Base-by-base conservation (phyloP, 2,888 invertebrate species). In the Micoletzkya japonica region DNA sequence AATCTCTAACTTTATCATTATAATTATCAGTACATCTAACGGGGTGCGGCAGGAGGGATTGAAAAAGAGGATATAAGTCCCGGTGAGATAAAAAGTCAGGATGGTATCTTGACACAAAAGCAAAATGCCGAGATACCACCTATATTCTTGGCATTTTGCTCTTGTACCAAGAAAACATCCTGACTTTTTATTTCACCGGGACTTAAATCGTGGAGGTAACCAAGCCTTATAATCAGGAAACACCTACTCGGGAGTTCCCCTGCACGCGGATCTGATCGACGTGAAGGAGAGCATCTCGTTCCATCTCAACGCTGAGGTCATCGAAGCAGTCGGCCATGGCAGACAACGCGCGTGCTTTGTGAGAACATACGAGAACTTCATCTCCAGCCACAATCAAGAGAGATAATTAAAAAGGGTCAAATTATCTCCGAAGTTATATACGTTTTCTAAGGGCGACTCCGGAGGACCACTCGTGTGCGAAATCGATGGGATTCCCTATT, bases 381-480 rank as follows among this genome's bases (percentile, higher is more conserved):
- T n/a, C n/a, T n/a, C n/a, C n/a, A n/a, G n/a, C n/a, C n/a, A n/a
- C n/a, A n/a, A n/a, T n/a, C n/a, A n/a, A n/a, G n/a, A n/a, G n/a
- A n/a, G n/a, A n/a, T n/a, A n/a, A n/a, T n/a, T n/a, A n/a, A n/a
- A n/a, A n/a, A n/a, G n/a, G n/a, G n/a, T 17, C 17, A 17, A 39
- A 39, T 39, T 17, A 39, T 39, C 7, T 39, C 17, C 17, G 10
- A 39, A 7, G 39, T 17, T 39, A 10, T 7, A 7, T 39, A 39
- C 17, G 39, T 39, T 10, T 39, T 39, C 39, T 39, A 39, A 68
- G 68, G 68, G 68, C 32, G 68, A 68, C 49, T 50, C 52, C 24
- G 68, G 68, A 7, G 68, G 68, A n/a, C 68, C 68, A 24, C 57
- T 68, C 68, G 49, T 68, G 26, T 68, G 68, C 49, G 68, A 68